Evolutionary conservation across 2,888 invertebrate genomes (phyloP), one percentile per base, ranked within the genome.

Genomic region (Eueremaeus valkanovi): DNA sequence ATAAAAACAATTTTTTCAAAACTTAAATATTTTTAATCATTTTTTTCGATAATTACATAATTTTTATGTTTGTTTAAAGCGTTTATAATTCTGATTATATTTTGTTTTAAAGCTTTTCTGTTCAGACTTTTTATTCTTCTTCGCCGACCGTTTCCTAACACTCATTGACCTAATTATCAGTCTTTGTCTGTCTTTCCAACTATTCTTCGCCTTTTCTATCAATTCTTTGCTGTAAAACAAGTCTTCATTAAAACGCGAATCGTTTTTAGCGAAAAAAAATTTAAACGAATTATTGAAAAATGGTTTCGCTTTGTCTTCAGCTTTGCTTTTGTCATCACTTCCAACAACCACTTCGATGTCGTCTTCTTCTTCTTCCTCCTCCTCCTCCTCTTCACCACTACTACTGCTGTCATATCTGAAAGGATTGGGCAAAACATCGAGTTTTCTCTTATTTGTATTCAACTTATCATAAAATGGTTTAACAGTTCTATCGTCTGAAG

Each of bases 261-360:
- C 73, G 24, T 73, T 36, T 16, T 55, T 45, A 58, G 13, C 58
- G 61, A 73, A 73, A 21, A 73, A 73, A 61, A 73, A 73, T 45
- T 21, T 31, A 8, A 63, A n/a, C n/a, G n/a, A 63, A 33, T 18
- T 33, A 8, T 33, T 63, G 8, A 27, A 31, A 31, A 51, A 21
- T 24, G 31, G 31, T 31, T 55, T 63, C n/a, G 49, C 2, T 49
- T 72, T 72, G 45, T 31, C 24, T 3, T 24, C 29, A 33, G 33
- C 8, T 40, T 31, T 27, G 2, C 11, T 9, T 24, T 27, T 55
- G 27, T 27, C 24, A 55, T 11, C 55, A 55, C 24, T 55, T 55
- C 27, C 24, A 6, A 55, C 27, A 2, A 55, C 55, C 8, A 55
- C 51, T 31, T 49, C 31, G 1, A 36, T 6, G n/a, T 33, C 45